Evolutionary conservation across 2,113 vertebrate species (phyloP), one percentile per base, ranked within the genome.

Genomic region (Procavia capensis): DNA sequence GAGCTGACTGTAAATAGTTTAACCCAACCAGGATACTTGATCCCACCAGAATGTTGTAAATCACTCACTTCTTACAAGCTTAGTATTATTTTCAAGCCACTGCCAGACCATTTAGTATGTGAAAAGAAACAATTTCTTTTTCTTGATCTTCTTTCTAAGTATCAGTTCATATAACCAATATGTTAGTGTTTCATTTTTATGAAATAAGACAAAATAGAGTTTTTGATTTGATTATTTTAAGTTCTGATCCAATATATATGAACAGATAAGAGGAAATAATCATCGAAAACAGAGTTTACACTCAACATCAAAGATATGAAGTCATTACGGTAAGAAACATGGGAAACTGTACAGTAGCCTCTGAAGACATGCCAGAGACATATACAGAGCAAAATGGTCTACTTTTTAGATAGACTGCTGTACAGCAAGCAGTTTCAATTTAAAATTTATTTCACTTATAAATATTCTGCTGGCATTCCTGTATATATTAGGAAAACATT

Each of bases 51-150:
- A 87, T 78, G 61, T 50, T 86, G 78, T 93, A 96, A 94, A 96
- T 96, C 97, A 92, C 85, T 97, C 34, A 92, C 76, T 95, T 97
- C 83, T 96, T 74, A 95, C 72, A 95, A 64, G 70, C 72, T 95
- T 92, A 90, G 63, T 88, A 78, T 81, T 93, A 92, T 91, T 95
- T 94, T 91, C 64, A 96, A 96, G 64, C 27, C 59, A 93, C 27
- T 68, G 59, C 93, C 64, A 94, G 36, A 78, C 10, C 14, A 90
- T 79, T 95, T 90, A 96, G 68, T 95, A 50, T 47, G 72, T 0
- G 1, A 66, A 94, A 84, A 39, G 39, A 36, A 95, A 11, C 84
- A 47, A 68, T 86, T 89, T 90, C 57, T 72, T 93, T 17, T 88
- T 90, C 43, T 39, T 74, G 85, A 88, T 7, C 90, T 96, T 94